Conservation (phyloP, 2,797 vertebrate species). For the Etheostoma nigrum region DNA sequence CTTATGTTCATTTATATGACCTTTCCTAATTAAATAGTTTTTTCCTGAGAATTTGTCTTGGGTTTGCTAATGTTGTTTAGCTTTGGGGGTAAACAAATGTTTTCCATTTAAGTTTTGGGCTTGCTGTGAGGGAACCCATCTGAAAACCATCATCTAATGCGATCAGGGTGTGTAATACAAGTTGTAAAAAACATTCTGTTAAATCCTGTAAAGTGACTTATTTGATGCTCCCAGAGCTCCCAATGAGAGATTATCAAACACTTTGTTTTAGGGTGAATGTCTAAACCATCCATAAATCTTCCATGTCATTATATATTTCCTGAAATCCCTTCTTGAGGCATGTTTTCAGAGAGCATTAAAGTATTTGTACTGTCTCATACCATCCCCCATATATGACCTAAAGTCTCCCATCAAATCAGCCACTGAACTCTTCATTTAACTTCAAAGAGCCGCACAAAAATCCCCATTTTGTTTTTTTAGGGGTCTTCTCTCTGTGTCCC, state of each 20-base stretch:
- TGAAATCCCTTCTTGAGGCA: constrained; percentile 14
- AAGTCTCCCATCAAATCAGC: constrained; percentile 27
- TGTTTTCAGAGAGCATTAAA: constrained; percentile 32
- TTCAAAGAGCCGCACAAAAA: constrained; percentile 37
- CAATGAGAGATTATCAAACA: neutral
- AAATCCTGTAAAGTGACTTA: neutral
- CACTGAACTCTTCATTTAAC: constrained; percentile 40
- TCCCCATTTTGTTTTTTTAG: constrained; percentile 49
- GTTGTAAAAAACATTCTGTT: constrained; percentile 10
- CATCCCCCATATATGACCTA: constrained; percentile 1
- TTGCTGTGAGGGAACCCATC: constrained; percentile 21
- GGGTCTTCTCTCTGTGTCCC: constrained; percentile 41
- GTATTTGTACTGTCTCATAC: constrained; percentile 9
- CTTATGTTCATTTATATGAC: neutral
- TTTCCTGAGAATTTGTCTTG: constrained; percentile 9
- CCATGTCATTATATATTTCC: constrained; percentile 4
- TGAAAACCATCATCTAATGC: constrained; percentile 37
- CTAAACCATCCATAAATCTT: neutral
- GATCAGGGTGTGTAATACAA: constrained; percentile 19
- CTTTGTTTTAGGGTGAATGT: neutral
- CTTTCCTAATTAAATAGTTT: neutral
- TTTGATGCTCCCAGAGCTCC: neutral
- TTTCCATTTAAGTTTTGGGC: constrained; percentile 9
- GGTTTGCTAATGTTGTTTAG: constrained; percentile 22
- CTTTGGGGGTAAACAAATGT: constrained; percentile 34